phyloP scores from a whole-genome alignment of 2,113 vertebrate genomes.

The Dicentrarchus labrax region DNA sequence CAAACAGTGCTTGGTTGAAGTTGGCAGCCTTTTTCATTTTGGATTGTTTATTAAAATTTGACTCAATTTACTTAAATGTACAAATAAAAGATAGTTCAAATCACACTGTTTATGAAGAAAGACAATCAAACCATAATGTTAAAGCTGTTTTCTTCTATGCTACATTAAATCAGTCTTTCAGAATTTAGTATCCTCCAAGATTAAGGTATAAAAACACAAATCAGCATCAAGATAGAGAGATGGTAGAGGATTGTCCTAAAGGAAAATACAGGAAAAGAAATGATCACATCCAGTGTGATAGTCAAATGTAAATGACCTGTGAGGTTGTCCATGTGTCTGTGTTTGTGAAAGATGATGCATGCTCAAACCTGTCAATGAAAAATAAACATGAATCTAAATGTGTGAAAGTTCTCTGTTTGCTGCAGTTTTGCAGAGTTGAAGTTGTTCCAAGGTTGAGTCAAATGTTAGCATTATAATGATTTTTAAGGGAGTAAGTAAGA shows the following conservation, averaged over 20 bases:
- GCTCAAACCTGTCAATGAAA: not conserved
- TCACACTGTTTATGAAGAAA: not conserved
- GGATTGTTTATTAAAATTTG: too few species aligned
- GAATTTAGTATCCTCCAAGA: not conserved
- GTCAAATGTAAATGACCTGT: not conserved
- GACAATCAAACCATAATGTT: not conserved
- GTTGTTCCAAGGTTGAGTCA: not conserved
- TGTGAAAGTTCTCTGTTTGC: not conserved
- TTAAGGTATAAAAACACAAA: not conserved
- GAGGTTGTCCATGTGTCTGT: not conserved
- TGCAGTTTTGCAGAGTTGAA: not conserved
- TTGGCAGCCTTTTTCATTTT: not conserved
- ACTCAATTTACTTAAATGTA: not conserved
- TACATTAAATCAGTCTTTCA: not conserved
- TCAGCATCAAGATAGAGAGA: not conserved
- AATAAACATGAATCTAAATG: constrained; percentile 19
- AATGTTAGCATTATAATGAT: not conserved
- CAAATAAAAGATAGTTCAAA: not conserved
- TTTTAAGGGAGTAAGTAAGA: not conserved
- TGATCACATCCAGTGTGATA: not conserved
- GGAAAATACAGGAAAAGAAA: too few species aligned
- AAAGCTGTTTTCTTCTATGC: not conserved
- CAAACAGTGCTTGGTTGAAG: not conserved
- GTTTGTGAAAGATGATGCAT: not conserved
- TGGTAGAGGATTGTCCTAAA: not conserved